Conservation (phyloP, 1,140 invertebrate species). For the Cepaea nemoralis region DNA sequence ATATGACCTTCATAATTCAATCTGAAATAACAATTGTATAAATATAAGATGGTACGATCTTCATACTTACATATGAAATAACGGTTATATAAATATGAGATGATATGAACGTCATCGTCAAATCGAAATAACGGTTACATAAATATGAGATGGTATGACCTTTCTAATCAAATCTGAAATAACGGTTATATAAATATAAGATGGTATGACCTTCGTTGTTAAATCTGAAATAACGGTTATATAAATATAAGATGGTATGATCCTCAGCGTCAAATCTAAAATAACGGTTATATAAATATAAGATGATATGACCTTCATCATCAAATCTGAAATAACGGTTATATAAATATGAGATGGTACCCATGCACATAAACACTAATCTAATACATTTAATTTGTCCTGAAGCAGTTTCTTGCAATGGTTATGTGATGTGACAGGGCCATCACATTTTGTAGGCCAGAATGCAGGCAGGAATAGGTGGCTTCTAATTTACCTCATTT, state of each 20-base stretch:
- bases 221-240: neutral
- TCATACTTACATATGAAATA: neutral
- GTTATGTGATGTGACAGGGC: too few species aligned
- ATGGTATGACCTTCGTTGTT: neutral
- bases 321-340: neutral
- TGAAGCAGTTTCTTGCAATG: too few species aligned
- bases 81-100: neutral
- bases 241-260: neutral
- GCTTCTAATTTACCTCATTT: too few species aligned
- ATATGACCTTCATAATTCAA: neutral
- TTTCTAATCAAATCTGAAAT: slow-evolving; percentile 7
- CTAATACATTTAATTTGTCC: too few species aligned
- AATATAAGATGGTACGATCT: neutral
- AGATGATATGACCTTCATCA: neutral
- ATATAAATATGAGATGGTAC: too few species aligned
- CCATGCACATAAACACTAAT: too few species aligned
- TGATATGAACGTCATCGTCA: too few species aligned
- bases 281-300: neutral
- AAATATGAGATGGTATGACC: too few species aligned
- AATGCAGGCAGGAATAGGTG: too few species aligned
- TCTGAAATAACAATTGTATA: neutral
- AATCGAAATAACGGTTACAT: neutral
- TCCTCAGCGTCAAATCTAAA: neutral
- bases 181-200: neutral
- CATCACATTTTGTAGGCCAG: too few species aligned